phyloP scores from a whole-genome alignment of 2,888 invertebrate species.

The Lepetodrilus schrolli region DNA sequence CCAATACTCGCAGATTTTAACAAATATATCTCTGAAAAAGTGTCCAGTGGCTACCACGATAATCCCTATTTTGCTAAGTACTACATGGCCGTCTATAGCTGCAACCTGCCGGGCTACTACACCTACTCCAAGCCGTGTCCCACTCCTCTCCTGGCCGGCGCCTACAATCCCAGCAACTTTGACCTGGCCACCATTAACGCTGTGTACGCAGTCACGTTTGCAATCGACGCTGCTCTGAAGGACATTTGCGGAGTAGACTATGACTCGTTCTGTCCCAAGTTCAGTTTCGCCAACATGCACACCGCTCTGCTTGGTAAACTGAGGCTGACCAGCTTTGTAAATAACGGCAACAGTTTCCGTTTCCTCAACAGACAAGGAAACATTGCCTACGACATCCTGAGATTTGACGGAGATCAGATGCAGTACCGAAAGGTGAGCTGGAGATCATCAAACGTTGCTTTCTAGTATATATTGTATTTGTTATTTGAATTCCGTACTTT shows the following conservation, averaged over 20 bases:
- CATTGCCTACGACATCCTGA: constrained; percentile 40
- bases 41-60: neutral
- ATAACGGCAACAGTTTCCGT: constrained; percentile 46
- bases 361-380: constrained; percentile 61
- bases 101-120: constrained; percentile 58
- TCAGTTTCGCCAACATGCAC: constrained; percentile 41
- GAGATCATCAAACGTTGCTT: neutral
- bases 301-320: constrained; percentile 54
- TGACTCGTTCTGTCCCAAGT: constrained; percentile 50
- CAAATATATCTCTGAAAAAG: constrained; percentile 39
- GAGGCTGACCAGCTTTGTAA: constrained; percentile 49
- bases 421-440: constrained; percentile 43
- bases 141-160: constrained; percentile 6
- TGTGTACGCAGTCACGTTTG: constrained; percentile 72
- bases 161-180: constrained; percentile 58
- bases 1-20: constrained; percentile 41
- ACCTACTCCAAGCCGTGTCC: constrained; percentile 34
- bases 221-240: constrained; percentile 68
- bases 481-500: too few species aligned
- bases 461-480: neutral
- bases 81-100: constrained; percentile 59
- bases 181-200: constrained; percentile 73
- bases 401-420: constrained; percentile 45
- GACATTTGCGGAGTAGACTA: constrained; percentile 63
- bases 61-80: constrained; percentile 59